These are phyloP conservation scores for Grammomys surdaster DNA, from an alignment of 2,113 vertebrate genomes.

Conservation along the genomic window DNA sequence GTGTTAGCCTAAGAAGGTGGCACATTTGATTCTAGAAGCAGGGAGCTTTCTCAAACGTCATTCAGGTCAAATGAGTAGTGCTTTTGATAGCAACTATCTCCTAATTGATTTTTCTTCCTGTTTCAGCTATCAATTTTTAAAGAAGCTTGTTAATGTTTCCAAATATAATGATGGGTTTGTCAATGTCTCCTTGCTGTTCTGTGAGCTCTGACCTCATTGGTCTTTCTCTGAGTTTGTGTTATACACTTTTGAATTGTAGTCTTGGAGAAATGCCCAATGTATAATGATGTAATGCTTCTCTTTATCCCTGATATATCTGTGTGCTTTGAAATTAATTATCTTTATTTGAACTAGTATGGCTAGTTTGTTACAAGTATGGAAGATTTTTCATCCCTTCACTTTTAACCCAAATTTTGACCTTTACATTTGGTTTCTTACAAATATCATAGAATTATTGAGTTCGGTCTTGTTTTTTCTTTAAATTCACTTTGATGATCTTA, in stretches of 20 bases:
- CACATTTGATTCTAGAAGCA: background rate
- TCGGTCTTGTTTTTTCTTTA: background rate
- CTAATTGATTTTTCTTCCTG: background rate
- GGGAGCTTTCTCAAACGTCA: background rate
- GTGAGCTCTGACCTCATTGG: background rate
- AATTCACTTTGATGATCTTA: background rate
- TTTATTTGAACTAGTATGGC: background rate
- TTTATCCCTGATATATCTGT: background rate
- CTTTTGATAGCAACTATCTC: background rate
- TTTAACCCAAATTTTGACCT: background rate
- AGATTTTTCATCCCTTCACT: background rate
- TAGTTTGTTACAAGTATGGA: background rate
- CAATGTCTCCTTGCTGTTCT: background rate
- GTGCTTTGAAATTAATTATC: background rate
- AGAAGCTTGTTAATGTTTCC: background rate
- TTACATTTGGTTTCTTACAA: background rate
- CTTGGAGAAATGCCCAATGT: background rate
- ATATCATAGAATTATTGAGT: background rate
- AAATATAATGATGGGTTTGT: background rate
- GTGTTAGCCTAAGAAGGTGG: background rate
- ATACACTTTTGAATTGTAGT: background rate
- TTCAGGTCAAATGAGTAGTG: background rate
- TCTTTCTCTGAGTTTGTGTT: background rate
- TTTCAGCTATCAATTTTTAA: constrained; percentile 5
- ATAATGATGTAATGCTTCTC: background rate